Conservation (phyloP, 2,797 vertebrate genomes). For the Thalassophryne amazonica region DNA sequence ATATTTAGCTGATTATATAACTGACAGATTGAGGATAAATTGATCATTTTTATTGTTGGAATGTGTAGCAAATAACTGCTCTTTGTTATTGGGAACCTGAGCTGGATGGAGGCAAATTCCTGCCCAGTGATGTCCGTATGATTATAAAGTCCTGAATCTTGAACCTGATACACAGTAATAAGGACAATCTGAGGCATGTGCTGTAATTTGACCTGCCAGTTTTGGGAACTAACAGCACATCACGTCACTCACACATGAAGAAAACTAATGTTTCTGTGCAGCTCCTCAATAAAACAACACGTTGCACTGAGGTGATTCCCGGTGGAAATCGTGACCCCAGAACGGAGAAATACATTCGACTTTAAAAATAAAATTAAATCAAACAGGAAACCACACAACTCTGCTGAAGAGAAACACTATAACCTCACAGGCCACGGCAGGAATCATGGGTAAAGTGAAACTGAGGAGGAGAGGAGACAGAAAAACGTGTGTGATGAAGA, state of each 20-base stretch:
- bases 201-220: slow-evolving; percentile 30
- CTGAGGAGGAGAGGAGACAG: slow-evolving; percentile 72
- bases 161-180: slow-evolving; percentile 19
- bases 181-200: slow-evolving; percentile 11
- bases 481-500: slow-evolving; percentile 75
- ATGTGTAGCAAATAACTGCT: background rate
- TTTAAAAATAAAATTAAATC: slow-evolving; percentile 12
- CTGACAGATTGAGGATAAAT: too few species aligned
- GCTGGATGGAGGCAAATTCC: slow-evolving; percentile 8
- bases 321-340: slow-evolving; percentile 77
- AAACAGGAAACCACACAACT: slow-evolving; percentile 59
- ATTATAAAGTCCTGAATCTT: slow-evolving; percentile 27
- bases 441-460: slow-evolving; percentile 74
- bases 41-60: too few species aligned
- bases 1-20: too few species aligned
- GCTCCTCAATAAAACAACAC: slow-evolving; percentile 32
- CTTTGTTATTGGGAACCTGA: slow-evolving; percentile 17
- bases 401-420: slow-evolving; percentile 52
- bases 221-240: slow-evolving; percentile 24
- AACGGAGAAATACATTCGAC: slow-evolving; percentile 59
- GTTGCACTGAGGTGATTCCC: slow-evolving; percentile 67
- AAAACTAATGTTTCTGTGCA: slow-evolving; percentile 25
- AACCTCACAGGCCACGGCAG: slow-evolving; percentile 47
- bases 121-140: slow-evolving; percentile 21
- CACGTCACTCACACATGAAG: slow-evolving; percentile 26